A percentile compares a stretch with the other conserved stretches of the same genome.
phyloP scores from a whole-genome alignment of 2,797 vertebrate species.

The Schizopygopsis malacanthus region DNA sequence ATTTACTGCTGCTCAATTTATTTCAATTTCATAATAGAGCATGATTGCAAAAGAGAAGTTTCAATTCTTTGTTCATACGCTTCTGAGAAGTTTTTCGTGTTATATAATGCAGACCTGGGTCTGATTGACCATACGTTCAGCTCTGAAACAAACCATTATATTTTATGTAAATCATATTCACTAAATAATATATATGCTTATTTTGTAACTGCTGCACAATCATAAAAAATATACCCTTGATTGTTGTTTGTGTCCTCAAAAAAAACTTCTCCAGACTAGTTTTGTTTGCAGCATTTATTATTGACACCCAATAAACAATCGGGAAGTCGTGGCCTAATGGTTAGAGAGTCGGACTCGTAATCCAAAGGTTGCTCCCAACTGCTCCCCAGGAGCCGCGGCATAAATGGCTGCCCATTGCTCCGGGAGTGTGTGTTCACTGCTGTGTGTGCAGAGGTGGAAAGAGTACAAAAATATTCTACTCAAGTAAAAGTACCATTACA shows the following conservation, averaged over 20 bases:
- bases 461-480: too few species aligned
- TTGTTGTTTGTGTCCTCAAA: background rate
- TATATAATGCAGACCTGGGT: background rate
- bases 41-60: background rate
- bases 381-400: too few species aligned
- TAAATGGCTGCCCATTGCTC: too few species aligned
- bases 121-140: background rate
- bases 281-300: background rate
- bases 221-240: background rate
- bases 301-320: background rate
- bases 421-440: too few species aligned
- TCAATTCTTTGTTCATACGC: background rate
- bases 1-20: constrained; percentile 13
- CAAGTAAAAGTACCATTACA: too few species aligned
- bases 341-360: too few species aligned
- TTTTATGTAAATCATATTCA: background rate
- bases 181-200: background rate
- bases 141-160: constrained; percentile 9
- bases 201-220: background rate
- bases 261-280: constrained; percentile 10
- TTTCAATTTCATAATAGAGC: constrained; percentile 21
- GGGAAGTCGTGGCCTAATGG: too few species aligned
- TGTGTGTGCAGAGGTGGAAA: too few species aligned
- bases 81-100: background rate
- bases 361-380: too few species aligned